Base-by-base conservation (phyloP, 2,888 invertebrate genomes). In the Stenichneumon culpator region DNA sequence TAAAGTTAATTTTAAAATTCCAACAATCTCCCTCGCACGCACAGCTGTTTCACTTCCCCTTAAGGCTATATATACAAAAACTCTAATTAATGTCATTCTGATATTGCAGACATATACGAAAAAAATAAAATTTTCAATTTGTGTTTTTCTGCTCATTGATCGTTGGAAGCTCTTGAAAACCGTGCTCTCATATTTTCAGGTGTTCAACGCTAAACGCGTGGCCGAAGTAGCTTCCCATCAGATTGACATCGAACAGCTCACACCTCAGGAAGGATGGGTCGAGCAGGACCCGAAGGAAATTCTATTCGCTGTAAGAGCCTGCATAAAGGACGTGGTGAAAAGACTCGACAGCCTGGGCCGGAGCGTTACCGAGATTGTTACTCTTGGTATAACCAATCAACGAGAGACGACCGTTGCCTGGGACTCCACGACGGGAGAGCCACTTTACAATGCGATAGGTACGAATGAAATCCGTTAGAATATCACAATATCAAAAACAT, bases 321-420 rank as follows among this genome's bases (percentile, higher is more conserved):
- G 99, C 92, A 97, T 98, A 50, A 96, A 97, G 87, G 96, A 96
- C 88, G 97, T 97, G 0, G 95, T 97, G 6, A 95, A 95, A 70
- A 95, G 96, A 89, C 93, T 97, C 54, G 95, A 95, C 19, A 94
- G 94, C 69, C 89, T 95, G 89, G 96, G 96, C 93, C 93, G 95
- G 89, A 94, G 94, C 83, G 95, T 96, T 65, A 95, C 95, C 3
- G 96, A 97, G 90, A 97, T 99, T 79, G 96, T 97, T 77, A 97
- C 98, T 32, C 95, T 99, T 81, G 99, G 99, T 65, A 96, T 99
- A 80, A 98, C 99, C 25, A 99, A 99, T 95, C 99, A 99, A 94
- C 96, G 99, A 77, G 99, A 99, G 95, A 99, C 99, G 0, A 98
- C 98, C 0, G 95, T 99, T 88, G 97, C 98, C 0, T 99, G 99